phyloP scores from a whole-genome alignment of 92 coral and sea anemone species.

The Paragorgia papillata region DNA sequence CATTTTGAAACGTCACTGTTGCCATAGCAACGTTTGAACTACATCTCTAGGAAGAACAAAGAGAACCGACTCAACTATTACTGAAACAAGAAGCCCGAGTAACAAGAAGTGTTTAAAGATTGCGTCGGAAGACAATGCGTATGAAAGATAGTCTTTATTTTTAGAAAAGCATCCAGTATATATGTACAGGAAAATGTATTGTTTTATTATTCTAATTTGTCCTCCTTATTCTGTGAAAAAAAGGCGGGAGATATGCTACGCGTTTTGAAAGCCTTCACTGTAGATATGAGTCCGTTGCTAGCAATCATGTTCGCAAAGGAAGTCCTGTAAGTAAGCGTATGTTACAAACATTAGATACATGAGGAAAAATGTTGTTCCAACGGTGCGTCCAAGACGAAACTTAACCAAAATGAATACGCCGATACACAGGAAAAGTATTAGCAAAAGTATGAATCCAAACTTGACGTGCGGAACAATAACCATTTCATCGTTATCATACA shows the following conservation, averaged over 20 bases:
- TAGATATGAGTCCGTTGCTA: conserved; percentile 32
- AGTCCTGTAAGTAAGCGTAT: conserved; percentile 92
- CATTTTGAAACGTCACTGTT: too few relatives aligned
- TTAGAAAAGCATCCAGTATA: conserved; percentile 20
- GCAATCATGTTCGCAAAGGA: conserved; percentile 76
- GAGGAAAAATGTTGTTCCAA: conserved; percentile 75
- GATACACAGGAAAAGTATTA: conserved; percentile 71
- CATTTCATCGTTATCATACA: conserved; percentile 66
- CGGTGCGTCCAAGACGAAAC: conserved; percentile 70
- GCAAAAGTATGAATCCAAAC: conserved; percentile 88
- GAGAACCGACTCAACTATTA: too few relatives aligned
- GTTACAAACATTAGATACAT: conserved; percentile 82
- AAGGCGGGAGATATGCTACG: conserved; percentile 11
- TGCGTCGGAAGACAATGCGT: too few relatives aligned
- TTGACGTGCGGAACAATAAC: conserved; percentile 87
- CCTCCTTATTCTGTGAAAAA: neutral
- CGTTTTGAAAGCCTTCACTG: neutral
- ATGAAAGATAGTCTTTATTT: neutral
- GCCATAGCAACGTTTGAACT: too few relatives aligned
- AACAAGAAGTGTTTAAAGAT: too few relatives aligned
- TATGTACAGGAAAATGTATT: conserved; percentile 37
- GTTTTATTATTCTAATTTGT: conserved; percentile 25
- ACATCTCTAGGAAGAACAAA: too few relatives aligned
- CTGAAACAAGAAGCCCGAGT: too few relatives aligned
- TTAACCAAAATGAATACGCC: conserved; percentile 66